A percentile compares a stretch with the other conserved stretches of the same genome.
These are phyloP conservation scores for Drosophila arawakana DNA, from an alignment of 1,140 invertebrate species.

Conservation along the genomic window DNA sequence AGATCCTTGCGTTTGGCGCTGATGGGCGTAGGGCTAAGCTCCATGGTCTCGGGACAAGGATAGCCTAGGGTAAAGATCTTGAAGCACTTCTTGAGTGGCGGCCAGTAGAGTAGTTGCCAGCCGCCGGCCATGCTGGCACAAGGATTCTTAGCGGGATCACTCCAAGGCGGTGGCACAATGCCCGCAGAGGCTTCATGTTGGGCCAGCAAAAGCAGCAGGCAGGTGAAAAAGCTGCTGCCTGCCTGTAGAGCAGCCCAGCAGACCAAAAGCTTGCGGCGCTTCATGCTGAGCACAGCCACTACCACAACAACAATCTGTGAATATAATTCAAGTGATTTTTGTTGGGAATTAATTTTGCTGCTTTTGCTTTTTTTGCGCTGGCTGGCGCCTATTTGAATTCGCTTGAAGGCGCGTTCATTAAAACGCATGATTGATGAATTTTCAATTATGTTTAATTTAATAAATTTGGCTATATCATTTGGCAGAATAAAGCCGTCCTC, in stretches of 20 bases:
- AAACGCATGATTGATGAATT: constrained; percentile 69
- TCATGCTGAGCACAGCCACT: constrained; percentile 41
- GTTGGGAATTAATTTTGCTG: constrained; percentile 21
- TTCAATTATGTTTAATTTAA: constrained; percentile 37
- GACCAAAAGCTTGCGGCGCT: constrained; percentile 70
- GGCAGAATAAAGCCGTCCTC: constrained; percentile 7
- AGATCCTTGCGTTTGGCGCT: constrained; percentile 74
- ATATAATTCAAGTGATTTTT: constrained; percentile 9
- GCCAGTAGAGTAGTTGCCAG: constrained; percentile 94
- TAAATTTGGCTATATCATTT: background rate
- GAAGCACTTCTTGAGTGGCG: constrained; percentile 92
- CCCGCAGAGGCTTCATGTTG: constrained; percentile 81
- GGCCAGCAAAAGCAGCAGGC: constrained; percentile 58
- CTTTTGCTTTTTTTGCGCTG: constrained; percentile 14
- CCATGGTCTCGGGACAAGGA: constrained; percentile 93
- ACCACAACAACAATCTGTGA: background rate
- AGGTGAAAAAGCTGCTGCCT: constrained; percentile 59
- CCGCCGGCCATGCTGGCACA: constrained; percentile 91
- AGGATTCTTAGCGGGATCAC: constrained; percentile 91
- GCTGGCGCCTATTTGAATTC: constrained; percentile 13
- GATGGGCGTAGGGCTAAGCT: constrained; percentile 87
- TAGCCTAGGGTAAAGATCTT: constrained; percentile 92
- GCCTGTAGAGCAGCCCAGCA: constrained; percentile 73
- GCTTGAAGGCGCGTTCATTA: constrained; percentile 50
- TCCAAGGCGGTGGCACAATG: constrained; percentile 93